phyloP scores from a whole-genome alignment of 2,797 vertebrate genomes.

The Diceros bicornis region DNA sequence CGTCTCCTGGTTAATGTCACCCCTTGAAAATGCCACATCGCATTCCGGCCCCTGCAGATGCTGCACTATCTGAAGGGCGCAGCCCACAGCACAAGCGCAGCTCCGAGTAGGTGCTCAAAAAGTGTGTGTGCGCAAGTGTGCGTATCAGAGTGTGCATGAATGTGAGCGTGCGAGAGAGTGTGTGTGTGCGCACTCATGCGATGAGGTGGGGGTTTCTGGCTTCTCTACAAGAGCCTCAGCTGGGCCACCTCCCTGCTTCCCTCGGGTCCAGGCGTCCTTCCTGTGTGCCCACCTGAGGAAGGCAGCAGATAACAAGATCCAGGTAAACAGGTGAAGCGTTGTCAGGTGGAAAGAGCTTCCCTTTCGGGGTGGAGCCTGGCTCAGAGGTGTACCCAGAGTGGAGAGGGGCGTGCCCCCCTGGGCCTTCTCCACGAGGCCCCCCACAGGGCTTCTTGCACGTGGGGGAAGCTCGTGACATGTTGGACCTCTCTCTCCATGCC shows the following conservation, averaged over 20 bases:
- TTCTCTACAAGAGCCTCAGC: rapidly evolving
- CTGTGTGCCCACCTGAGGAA: too few relatives aligned
- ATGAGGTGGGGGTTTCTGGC: background rate
- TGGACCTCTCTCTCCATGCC: rapidly evolving
- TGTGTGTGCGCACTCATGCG: rapidly evolving
- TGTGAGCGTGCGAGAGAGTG: rapidly evolving
- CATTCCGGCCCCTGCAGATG: background rate
- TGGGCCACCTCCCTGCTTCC: background rate
- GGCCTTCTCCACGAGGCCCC: rapidly evolving
- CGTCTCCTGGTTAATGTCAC: rapidly evolving
- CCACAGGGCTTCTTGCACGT: rapidly evolving
- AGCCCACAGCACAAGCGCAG: rapidly evolving
- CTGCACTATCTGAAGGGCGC: background rate
- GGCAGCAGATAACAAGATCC: background rate
- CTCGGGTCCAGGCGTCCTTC: rapidly evolving
- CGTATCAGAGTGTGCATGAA: rapidly evolving
- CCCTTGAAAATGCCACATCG: rapidly evolving
- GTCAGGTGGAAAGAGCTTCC: background rate
- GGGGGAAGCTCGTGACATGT: background rate
- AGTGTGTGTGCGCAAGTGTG: rapidly evolving
- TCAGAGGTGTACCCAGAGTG: background rate
- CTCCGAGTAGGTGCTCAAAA: background rate
- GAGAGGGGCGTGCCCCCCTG: too few relatives aligned
- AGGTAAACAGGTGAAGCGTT: rapidly evolving
- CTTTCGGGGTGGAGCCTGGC: background rate